phyloP scores from a whole-genome alignment of 2,113 vertebrate genomes.

The Proterorhinus semilunaris region DNA sequence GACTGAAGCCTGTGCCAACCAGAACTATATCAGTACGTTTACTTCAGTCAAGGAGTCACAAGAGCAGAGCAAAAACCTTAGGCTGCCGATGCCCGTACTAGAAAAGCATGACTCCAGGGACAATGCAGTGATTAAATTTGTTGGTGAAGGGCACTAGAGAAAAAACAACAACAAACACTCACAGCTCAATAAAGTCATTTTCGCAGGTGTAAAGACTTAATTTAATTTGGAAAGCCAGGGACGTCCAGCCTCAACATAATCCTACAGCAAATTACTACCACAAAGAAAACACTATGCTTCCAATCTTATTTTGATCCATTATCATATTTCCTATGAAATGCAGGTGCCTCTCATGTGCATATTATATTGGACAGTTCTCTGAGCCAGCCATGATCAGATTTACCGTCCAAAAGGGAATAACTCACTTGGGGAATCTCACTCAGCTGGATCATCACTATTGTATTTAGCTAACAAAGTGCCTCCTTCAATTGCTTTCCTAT shows the following conservation, averaged over 20 bases:
- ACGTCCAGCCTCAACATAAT: conserved; percentile 20
- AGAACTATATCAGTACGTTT: no score
- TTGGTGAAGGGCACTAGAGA: conserved; percentile 28
- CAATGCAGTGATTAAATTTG: conserved; percentile 40
- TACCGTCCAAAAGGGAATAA: conserved; percentile 39
- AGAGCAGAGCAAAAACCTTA: no score
- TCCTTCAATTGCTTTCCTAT: conserved; percentile 30
- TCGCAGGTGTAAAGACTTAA: conserved; percentile 33
- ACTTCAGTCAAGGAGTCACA: no score
- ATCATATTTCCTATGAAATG: conserved; percentile 24
- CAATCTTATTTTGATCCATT: conserved; percentile 27
- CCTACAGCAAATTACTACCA: conserved; percentile 18
- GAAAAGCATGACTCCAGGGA: conserved; percentile 14
- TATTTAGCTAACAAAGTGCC: conserved; percentile 27
- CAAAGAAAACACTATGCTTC: conserved; percentile 25
- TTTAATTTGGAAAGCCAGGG: conserved; percentile 19
- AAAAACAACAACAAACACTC: not conserved
- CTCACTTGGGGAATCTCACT: conserved; percentile 52
- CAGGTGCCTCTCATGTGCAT: conserved; percentile 6
- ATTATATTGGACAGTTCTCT: conserved; percentile 38
- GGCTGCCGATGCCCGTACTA: not conserved
- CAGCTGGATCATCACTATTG: conserved; percentile 30
- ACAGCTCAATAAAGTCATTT: conserved; percentile 37
- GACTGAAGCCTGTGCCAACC: no score
- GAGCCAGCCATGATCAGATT: conserved; percentile 49